Base-by-base conservation (phyloP, 2,113 vertebrate genomes). In the Tragelaphus imberbis region DNA sequence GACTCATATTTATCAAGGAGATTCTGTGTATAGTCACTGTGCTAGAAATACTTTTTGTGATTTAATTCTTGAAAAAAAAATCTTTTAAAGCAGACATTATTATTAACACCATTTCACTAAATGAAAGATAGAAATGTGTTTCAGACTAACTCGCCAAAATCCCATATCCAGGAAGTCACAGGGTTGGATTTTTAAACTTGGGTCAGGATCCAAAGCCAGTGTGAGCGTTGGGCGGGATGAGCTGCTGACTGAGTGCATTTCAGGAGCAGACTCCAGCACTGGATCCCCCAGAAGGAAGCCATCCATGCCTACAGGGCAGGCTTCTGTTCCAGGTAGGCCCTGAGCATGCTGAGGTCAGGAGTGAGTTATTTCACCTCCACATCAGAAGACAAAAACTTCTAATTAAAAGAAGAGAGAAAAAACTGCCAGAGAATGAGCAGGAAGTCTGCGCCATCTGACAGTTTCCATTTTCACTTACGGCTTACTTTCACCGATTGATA, bases 381-480 rank as follows among this genome's bases (percentile, higher is more conserved):
- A 98, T 96, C 96, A 96, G 91, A 98, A 98, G 97, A 98, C 97
- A 98, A 97, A 91, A 90, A 97, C 96, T 98, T 98, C 96, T 98
- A 98, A 98, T 98, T 97, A 97, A 97, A 98, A 82, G 77, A 63
- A 97, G 87, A 91, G 63, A 95, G 89, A 87, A 90, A 85, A 88
- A 95, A 53, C 49, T 84, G 92, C 88, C 71, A 94, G 97, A 97
- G 97, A 89, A 92, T 87, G 96, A 98, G 97, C 96, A 85, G 98
- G 63, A 85, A 97, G 97, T 88, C 91, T 94, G 97, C 95, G 94
- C 91, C 92, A 95, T 44, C 97, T 98, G 98, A 98, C 98, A 99
- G 98, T 96, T 98, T 98, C 98, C 98, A 98, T 98, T 99, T 98
- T 98, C 98, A 98, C 98, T 98, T 93, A 84, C 81, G 95, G 94